Base-by-base conservation (phyloP, 1,140 invertebrate species). In the Zeugodacus cucurbitae region DNA sequence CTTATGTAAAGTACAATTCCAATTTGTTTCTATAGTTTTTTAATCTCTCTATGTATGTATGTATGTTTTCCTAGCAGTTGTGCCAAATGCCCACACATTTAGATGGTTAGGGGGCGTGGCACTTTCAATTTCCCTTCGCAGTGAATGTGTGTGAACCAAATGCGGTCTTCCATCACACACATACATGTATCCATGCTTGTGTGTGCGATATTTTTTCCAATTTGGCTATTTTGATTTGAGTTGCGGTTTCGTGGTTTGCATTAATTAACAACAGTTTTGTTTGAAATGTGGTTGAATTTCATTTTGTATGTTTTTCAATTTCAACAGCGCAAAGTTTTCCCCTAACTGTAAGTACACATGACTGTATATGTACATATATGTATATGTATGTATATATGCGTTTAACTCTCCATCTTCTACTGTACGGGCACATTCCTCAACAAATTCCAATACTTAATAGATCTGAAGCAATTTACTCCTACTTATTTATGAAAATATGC, bases 201-300 rank as follows among this genome's bases (percentile, higher is more conserved):
- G 1, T 34, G 14, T 70, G 10, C 17, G 32, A 11, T 32, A 26
- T 70, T 82, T 82, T 82, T 26, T 29, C 22, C 20, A 37, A 41
- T 82, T 82, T 82, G 74, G 11, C 41, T n/a, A 48, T 82, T 82
- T 82, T n/a, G 41, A 82, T 82, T 54, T 82, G 74, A 82, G 74
- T 82, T 82, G 74, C 26, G 74, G 74, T 82, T 82, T 34, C 41
- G 74, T 82, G 74, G 37, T 82, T 82, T n/a, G 74, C 74, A 48
- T 44, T 48, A 48, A 48, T 82, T 82, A 82, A 44, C 74, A 74
- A 74, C 34, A 74, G n/a, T 74, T 54, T 37, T 82, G 74, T 48
- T 82, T 82, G 74, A 82, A 82, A 48, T 82, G 74, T 48, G 74
- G 74, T 82, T 48, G 34, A 44, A 11, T 41, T 37, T n/a, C 22